phyloP scores from a whole-genome alignment of 2,888 invertebrate genomes.

The Dendrolimus pini region DNA sequence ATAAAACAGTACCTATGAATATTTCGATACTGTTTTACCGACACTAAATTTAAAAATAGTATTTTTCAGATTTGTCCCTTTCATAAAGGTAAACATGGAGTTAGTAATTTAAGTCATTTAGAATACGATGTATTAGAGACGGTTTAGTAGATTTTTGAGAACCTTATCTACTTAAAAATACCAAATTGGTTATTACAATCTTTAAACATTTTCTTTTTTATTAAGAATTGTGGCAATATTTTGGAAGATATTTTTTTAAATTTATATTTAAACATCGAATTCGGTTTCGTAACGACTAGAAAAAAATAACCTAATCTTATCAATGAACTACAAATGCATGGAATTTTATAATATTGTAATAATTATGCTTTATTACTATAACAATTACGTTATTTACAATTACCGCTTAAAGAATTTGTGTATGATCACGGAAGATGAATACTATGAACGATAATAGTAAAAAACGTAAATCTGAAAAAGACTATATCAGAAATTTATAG shows the following conservation, averaged over 20 bases:
- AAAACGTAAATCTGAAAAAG: no score
- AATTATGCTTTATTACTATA: no score
- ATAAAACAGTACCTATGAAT: neutral
- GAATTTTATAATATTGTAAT: neutral
- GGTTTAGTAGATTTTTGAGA: neutral
- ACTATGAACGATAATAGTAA: no score
- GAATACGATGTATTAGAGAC: neutral
- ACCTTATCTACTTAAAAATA: constrained; percentile 18
- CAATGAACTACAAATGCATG: neutral
- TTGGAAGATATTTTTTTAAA: constrained; percentile 54
- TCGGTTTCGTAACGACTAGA: constrained; percentile 53
- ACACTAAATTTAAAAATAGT: neutral
- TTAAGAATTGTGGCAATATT: constrained; percentile 63
- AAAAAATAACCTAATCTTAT: constrained; percentile 22
- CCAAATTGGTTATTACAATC: constrained; percentile 32
- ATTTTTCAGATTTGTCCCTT: neutral
- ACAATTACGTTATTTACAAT: no score
- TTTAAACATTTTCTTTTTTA: constrained; percentile 37
- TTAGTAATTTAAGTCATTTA: neutral
- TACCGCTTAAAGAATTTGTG: no score
- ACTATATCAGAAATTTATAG: no score
- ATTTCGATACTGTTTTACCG: neutral
- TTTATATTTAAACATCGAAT: constrained; percentile 48
- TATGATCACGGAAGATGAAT: no score
- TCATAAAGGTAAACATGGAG: neutral